These are phyloP conservation scores for Zaprionus kolodkinae DNA, from an alignment of 1,140 invertebrate genomes.

Conservation along the genomic window DNA sequence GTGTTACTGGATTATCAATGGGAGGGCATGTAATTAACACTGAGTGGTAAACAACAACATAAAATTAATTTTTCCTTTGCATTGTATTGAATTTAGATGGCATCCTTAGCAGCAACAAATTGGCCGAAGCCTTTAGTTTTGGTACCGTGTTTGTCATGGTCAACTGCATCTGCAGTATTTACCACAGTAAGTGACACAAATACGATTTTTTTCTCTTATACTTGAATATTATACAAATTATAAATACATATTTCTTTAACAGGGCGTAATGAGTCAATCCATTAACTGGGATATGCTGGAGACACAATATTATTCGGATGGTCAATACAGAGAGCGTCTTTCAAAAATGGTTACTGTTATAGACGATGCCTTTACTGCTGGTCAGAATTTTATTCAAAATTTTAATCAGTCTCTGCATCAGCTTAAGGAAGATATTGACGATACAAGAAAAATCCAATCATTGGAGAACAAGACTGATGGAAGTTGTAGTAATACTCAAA, in stretches of 20 bases:
- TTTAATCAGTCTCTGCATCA: slow-evolving; percentile 87
- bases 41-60: slow-evolving; percentile 2
- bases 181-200: slow-evolving; percentile 88
- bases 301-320: slow-evolving; percentile 94
- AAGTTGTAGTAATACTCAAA: slow-evolving; percentile 38
- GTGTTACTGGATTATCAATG: slow-evolving; percentile 99
- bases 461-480: slow-evolving; percentile 35
- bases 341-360: slow-evolving; percentile 91
- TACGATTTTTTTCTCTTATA: too few relatives aligned
- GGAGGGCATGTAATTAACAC: slow-evolving; percentile 95
- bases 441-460: slow-evolving; percentile 69
- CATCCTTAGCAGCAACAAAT: slow-evolving; percentile 96
- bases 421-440: slow-evolving; percentile 77
- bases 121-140: slow-evolving; percentile 96
- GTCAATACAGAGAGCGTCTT: slow-evolving; percentile 92
- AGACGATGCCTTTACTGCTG: slow-evolving; percentile 90
- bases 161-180: slow-evolving; percentile 97
- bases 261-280: slow-evolving; percentile 97
- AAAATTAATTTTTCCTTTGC: background rate
- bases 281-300: slow-evolving; percentile 97
- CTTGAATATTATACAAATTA: background rate
- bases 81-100: slow-evolving; percentile 90
- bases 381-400: slow-evolving; percentile 91
- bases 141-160: slow-evolving; percentile 98
- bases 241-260: slow-evolving; percentile 24